Conservation (phyloP, 2,888 invertebrate genomes). For the Euplagia quadripunctaria region DNA sequence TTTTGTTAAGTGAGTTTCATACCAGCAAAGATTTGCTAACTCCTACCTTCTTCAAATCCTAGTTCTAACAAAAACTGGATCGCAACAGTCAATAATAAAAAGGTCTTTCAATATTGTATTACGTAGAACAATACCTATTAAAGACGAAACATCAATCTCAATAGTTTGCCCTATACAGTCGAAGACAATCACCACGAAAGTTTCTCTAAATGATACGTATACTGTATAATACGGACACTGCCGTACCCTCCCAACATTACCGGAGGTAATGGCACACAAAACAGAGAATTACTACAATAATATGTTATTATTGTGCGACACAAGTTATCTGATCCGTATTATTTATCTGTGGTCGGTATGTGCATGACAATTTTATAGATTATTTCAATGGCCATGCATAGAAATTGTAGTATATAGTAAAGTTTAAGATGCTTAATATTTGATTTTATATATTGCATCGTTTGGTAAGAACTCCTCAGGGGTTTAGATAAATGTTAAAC, state of each 20-base stretch:
- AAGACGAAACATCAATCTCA: constrained; percentile 15
- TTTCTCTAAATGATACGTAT: constrained; percentile 44
- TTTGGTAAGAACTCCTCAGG: not conserved
- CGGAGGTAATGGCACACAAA: constrained; percentile 64
- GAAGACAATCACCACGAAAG: constrained; percentile 32
- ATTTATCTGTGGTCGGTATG: constrained; percentile 79
- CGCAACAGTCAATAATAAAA: not conserved
- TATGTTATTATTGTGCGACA: constrained; percentile 83
- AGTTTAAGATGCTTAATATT: constrained; percentile 32
- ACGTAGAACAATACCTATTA: constrained; percentile 12
- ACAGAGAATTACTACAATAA: constrained; percentile 77
- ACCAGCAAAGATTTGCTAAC: too few species aligned
- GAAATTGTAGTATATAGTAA: constrained; percentile 55
- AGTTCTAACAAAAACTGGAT: too few species aligned
- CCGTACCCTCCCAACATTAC: constrained; percentile 54
- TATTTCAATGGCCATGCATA: constrained; percentile 77
- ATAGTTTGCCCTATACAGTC: not conserved
- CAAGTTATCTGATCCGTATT: constrained; percentile 81
- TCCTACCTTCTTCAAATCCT: too few species aligned
- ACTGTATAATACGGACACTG: constrained; percentile 38
- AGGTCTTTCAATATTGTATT: not conserved
- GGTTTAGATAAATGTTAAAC: not conserved
- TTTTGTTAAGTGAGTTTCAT: too few species aligned
- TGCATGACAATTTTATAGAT: constrained; percentile 85
- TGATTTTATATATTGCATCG: not conserved